Percentiles rank a stretch among this genome's conserved stretches.
These are phyloP conservation scores for Agonopterix heracliana DNA, from an alignment of 2,888 invertebrate species.

Conservation along the genomic window DNA sequence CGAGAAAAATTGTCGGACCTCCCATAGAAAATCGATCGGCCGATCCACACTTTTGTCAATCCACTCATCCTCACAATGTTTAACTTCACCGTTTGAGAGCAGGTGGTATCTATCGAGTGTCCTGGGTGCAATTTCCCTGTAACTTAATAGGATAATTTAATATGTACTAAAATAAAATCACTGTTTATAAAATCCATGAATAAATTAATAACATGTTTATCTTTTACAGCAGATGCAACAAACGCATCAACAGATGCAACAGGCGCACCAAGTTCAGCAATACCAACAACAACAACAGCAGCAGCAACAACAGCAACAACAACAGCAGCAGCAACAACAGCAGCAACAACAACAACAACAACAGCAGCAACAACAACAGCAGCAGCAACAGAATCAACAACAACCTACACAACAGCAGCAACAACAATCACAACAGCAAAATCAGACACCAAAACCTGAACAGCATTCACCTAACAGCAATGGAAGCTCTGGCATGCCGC, in stretches of 20 bases:
- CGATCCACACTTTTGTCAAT: no score
- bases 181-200: no score
- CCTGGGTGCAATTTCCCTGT: no score
- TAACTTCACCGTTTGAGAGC: no score
- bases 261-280: constrained; percentile 38
- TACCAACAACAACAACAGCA: constrained; percentile 58
- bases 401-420: constrained; percentile 63
- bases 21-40: no score
- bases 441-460: constrained; percentile 53
- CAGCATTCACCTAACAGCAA: constrained; percentile 66
- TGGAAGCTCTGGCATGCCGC: constrained; percentile 58
- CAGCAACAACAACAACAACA: constrained; percentile 47
- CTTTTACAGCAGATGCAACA: constrained; percentile 11
- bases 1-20: no score
- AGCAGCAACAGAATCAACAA: constrained; percentile 43
- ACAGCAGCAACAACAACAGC: constrained; percentile 44
- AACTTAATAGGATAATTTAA: no score
- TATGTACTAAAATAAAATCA: no score
- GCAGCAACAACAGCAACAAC: constrained; percentile 43
- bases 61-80: no score
- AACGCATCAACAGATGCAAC: constrained; percentile 46
- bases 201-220: background rate
- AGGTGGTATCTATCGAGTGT: no score
- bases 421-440: constrained; percentile 40
- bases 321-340: constrained; percentile 45